Base-by-base conservation (phyloP, 35 echinoderm and acorn worm genomes). In the Anneissia japonica region DNA sequence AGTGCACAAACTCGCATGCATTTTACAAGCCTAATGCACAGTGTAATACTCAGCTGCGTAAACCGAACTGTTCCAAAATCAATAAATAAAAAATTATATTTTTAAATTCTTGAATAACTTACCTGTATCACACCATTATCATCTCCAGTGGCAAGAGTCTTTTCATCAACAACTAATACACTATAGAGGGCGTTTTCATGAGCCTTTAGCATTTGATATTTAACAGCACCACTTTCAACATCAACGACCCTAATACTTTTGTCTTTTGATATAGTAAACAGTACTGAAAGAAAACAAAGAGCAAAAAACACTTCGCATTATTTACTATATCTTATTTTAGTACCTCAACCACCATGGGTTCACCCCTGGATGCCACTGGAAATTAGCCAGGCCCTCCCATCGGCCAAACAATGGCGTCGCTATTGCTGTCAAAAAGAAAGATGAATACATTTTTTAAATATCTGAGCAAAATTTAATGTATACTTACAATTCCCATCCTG, bases 51-150 rank as follows among this genome's bases (percentile, higher is more conserved):
- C n/a, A 14, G 12, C n/a, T 64, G 12, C 12, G 12, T 64, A n/a
- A 64, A 12, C 51, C n/a, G 51, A 14, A 64, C n/a, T n/a, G 12
- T n/a, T 64, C 12, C 12, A 64, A 64, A n/a, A 14, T 64, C 12
- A 64, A 64, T 64, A n/a, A 14, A 28, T 64, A 28, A 64, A 64
- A 14, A 64, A 17, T 78, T 23, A 12, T 12, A 12, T 12, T 17
- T 12, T 17, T 17, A 78, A 17, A 12, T 17, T 17, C n/a, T 35
- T 43, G 21, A 7, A 38, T 30, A 11, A 46, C 84, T 85, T 41
- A 99, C 96, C 89, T 99, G 93, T 33, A 99, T 74, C 46, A 75
- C 83, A 12, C 96, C 96, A 37, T 99, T 92, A 83, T 99, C 96
- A 74, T 99, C 96, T 14, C 92, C 96, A 5, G 92, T 99, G 28